Base-by-base conservation (phyloP, 1,140 invertebrate genomes). In the Orussus abietinus region DNA sequence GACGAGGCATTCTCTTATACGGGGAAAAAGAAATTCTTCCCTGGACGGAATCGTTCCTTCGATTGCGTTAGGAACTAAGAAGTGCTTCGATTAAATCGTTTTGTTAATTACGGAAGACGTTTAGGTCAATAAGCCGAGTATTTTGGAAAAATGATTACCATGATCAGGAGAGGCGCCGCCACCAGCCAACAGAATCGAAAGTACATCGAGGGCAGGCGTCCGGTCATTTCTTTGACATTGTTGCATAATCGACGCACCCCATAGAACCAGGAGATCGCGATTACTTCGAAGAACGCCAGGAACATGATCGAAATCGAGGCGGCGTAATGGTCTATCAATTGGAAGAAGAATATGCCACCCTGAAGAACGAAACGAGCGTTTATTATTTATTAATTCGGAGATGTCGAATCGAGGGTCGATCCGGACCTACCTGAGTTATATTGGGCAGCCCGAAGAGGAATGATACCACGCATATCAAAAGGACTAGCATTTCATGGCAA, bases 291-390 rank as follows among this genome's bases (percentile, higher is more conserved):
- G 63, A 95, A 91, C 21, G 90, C 90, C 22, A 95, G 75, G 54
- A 92, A 91, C 78, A 93, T 92, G 22, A 94, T 85, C 5, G 89
- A 91, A 45, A 93, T 81, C 0, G 89, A 91, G 11, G 91, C 90
- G 4, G 90, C 85, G 65, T 93, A 96, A 65, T 92, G 90, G 63
- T 96, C 92, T 60, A 95, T 86, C 20, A 95, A 69, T 78, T 92
- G 88, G 66, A 96, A 95, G 57, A 90, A 88, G 57, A 90, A 95
- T 52, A 94, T 92, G 46, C 92, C 92, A 48, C 90, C 91, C 84
- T 88, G 65, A 40, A 69, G 69, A 45, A 18, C 29, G 36, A 62
- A 60, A 42, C 6, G 49, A 49, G 49, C 18, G 33, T 28, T 26
- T 40, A 9, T 31, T 30, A 34, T 25, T 34, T 36, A 13, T 36